Base-by-base conservation (phyloP, 2,888 invertebrate species). In the Acronicta leporina region DNA sequence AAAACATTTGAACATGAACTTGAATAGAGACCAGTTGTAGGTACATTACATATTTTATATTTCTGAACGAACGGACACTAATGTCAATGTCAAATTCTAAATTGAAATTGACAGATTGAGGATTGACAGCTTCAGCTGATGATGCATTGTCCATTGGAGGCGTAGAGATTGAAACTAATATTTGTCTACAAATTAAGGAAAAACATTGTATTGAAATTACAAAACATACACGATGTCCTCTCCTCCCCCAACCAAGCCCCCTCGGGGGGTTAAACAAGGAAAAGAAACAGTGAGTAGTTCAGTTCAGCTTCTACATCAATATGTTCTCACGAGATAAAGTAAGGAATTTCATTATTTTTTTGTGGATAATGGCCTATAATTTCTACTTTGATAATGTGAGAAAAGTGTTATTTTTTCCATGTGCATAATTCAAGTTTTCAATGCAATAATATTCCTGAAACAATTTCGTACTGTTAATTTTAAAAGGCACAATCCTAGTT, bases 231-330 rank as follows among this genome's bases (percentile, higher is more conserved):
- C 73, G 75, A 96, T 96, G 96, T 95, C 96, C 77, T 94, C 95
- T 52, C 95, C 96, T 73, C 97, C 97, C 70, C 97, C 98, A 51
- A 96, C 97, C 27, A 98, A 98, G 88, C 98, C 98, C 81, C 98
- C 98, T 20, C 95, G 98, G 84, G 97, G 98, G 63, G 97, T 97
- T 47, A 98, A 98, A 95, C 96, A 97, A 84, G 96, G 96, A 55
- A 97, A 97, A 94, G 98, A 98, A 95, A 97, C 97, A 87, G 97
- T 97, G 95, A 95, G 91, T 84, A 66, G 44, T 20, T 42, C 13
- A 62, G 13, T 47, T n/a, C n/a, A n/a, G 51, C 49, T 63, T 25
- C 49, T 69, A 35, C 16, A 13, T 33, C 35, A 66, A 72, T 25
- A 76, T 76, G 76, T 38, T 52, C 45, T 49, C 58, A 14, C 60